Evolutionary conservation across 2,113 vertebrate species (phyloP).

Genomic region (Zapornia atra): DNA sequence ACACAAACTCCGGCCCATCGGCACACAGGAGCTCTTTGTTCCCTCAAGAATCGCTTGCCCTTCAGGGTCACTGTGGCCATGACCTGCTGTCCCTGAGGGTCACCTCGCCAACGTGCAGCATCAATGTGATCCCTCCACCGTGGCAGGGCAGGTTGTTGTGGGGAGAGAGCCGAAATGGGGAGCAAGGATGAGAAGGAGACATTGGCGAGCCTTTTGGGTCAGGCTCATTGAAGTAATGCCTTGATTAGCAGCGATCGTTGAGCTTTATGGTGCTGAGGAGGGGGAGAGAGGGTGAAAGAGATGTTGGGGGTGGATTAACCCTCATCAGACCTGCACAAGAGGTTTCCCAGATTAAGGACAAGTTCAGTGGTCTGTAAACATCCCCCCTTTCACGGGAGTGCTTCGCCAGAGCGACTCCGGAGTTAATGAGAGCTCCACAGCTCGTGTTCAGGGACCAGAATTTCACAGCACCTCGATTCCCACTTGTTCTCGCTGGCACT

Average conservation of each 20-base stretch:
- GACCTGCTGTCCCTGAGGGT: not conserved
- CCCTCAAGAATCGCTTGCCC: constrained; percentile 52
- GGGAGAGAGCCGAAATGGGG: not conserved
- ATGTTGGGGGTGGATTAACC: constrained; percentile 49
- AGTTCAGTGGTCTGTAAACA: constrained; percentile 10
- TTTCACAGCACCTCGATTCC: not conserved
- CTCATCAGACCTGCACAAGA: constrained; percentile 11
- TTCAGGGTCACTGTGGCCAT: not conserved
- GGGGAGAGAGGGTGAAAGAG: constrained; percentile 4
- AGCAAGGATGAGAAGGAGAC: not conserved
- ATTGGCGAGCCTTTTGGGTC: not conserved
- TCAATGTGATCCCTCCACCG: not conserved
- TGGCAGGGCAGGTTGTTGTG: not conserved
- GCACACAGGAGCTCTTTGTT: constrained; percentile 55
- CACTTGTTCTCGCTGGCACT: fast-evolving
- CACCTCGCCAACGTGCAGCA: not conserved
- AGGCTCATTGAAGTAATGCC: not conserved
- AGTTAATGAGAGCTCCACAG: not conserved
- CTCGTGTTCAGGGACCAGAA: no score
- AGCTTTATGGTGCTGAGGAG: not conserved
- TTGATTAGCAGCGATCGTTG: constrained; percentile 30
- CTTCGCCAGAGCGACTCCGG: not conserved
- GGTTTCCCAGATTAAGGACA: constrained; percentile 32
- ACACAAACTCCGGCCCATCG: not conserved
- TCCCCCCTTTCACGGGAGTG: not conserved